Base-by-base conservation (phyloP, 1,140 invertebrate genomes). In the Laupala kohalensis region DNA sequence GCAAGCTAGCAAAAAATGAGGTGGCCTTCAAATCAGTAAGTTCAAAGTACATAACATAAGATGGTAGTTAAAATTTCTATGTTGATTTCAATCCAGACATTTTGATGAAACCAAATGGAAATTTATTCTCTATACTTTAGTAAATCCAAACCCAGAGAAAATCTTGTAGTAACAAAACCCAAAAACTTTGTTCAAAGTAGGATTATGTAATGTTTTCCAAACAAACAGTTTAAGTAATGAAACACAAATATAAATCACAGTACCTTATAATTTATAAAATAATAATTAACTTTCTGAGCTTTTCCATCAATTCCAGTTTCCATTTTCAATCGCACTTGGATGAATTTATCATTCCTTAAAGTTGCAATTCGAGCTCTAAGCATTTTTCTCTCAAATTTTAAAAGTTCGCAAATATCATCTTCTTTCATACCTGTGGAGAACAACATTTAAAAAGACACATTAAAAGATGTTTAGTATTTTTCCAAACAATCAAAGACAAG, bases 351-450 rank as follows among this genome's bases (percentile, higher is more conserved):
- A 80, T 89, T 95, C 79, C 91, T 91, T 65, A 98, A 79, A 0
- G 89, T 91, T 9, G 92, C 86, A 80, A 97, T 92, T 76, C 93
- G 82, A 6, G 93, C 89, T 75, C 96, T 84, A 26, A 98, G 82
- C 87, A 97, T 95, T 86, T 98, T 98, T 72, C 91, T 86, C 78
- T 98, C 96, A 83, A 97, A 97, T 79, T 95, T 95, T 13, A 98
- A 79, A 37, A 98, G 82, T 79, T 97, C 95, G 77, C 92, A 92
- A 69, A 98, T 90, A 80, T 98, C 96, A 79, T 98, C 96, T 83
- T 98, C 96, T 83, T 97, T 97, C 91, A 98, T 95, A 81, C 90
- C 88, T 89, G 71, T n/a, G n/a, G n/a, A n/a, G n/a, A n/a, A n/a
- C n/a, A n/a, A n/a, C n/a, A n/a, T n/a, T n/a, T n/a, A n/a, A n/a